Conservation (phyloP, 2,888 invertebrate species). For the Cataglyphis cursor region DNA sequence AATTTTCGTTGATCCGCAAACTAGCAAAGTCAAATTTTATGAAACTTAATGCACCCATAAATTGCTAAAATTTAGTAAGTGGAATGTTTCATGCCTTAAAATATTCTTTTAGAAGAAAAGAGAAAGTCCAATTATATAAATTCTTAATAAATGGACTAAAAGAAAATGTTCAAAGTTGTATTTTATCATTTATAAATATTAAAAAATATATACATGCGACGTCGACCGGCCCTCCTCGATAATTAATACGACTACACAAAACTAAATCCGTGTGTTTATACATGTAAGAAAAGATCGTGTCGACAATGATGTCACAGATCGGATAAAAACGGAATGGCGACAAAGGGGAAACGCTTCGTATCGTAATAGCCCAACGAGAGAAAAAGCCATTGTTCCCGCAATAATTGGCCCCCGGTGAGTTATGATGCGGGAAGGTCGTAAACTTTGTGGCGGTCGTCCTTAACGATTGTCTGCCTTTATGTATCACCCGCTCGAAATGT, state of each 20-base stretch:
- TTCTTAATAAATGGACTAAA: background rate
- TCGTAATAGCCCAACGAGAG: slow-evolving; percentile 76
- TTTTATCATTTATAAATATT: background rate
- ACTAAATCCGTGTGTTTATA: slow-evolving; percentile 23
- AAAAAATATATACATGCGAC: background rate
- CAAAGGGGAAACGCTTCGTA: slow-evolving; percentile 17
- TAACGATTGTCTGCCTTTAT: slow-evolving; percentile 75
- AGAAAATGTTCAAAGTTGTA: background rate
- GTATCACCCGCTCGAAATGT: slow-evolving; percentile 69
- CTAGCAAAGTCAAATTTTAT: slow-evolving; percentile 9
- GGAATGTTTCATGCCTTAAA: background rate
- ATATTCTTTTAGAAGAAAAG: background rate
- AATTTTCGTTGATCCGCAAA: slow-evolving; percentile 24
- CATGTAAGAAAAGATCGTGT: slow-evolving; percentile 50
- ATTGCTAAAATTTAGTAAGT: background rate
- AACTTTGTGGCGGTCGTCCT: slow-evolving; percentile 73
- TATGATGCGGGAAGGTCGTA: slow-evolving; percentile 81
- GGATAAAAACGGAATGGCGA: slow-evolving; percentile 35
- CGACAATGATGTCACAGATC: slow-evolving; percentile 46
- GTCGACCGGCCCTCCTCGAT: background rate
- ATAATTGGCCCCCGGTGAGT: slow-evolving; percentile 82
- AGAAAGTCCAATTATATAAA: background rate
- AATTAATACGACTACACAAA: background rate
- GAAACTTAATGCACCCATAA: background rate
- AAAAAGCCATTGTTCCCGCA: slow-evolving; percentile 80